A percentile compares a stretch with the other conserved stretches of the same genome.
phyloP scores from a whole-genome alignment of 2,113 vertebrate genomes.

The Mola mola region DNA sequence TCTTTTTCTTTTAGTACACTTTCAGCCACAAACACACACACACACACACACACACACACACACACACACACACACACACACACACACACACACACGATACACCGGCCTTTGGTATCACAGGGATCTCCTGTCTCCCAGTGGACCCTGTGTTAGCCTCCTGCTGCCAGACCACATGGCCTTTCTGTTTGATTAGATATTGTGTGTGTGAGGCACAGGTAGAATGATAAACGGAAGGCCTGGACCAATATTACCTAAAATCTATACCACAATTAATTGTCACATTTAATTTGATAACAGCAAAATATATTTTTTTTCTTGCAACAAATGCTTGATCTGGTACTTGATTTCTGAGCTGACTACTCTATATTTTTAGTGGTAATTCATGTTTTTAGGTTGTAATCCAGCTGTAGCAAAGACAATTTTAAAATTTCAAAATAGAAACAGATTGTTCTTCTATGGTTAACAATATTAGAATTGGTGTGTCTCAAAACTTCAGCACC shows the following conservation, averaged over 20 bases:
- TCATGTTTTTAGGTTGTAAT: neutral
- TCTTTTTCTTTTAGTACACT: slow-evolving; percentile 22
- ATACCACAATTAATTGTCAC: neutral
- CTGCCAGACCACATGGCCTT: slow-evolving; percentile 57
- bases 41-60: slow-evolving; percentile 2
- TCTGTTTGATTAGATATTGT: slow-evolving; percentile 8
- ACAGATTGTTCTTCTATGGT: neutral
- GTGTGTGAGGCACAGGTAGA: slow-evolving; percentile 8
- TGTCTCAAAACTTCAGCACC: too few species aligned
- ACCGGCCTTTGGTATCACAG: slow-evolving; percentile 30
- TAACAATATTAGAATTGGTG: neutral
- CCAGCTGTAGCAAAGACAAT: too few species aligned
- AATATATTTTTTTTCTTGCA: neutral
- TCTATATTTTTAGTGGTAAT: neutral
- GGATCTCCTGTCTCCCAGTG: slow-evolving; percentile 52
- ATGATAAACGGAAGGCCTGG: slow-evolving; percentile 3
- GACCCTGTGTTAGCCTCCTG: slow-evolving; percentile 42
- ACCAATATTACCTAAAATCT: slow-evolving; percentile 5
- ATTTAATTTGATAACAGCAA: neutral
- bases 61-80: slow-evolving; percentile 7
- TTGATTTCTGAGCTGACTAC: neutral
- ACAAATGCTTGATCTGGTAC: neutral
- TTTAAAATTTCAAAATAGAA: neutral
- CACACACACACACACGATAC: slow-evolving; percentile 24
- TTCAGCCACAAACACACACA: slow-evolving; percentile 1